Conservation (phyloP, 2,888 invertebrate genomes). For the Aproaerema taeniolella region DNA sequence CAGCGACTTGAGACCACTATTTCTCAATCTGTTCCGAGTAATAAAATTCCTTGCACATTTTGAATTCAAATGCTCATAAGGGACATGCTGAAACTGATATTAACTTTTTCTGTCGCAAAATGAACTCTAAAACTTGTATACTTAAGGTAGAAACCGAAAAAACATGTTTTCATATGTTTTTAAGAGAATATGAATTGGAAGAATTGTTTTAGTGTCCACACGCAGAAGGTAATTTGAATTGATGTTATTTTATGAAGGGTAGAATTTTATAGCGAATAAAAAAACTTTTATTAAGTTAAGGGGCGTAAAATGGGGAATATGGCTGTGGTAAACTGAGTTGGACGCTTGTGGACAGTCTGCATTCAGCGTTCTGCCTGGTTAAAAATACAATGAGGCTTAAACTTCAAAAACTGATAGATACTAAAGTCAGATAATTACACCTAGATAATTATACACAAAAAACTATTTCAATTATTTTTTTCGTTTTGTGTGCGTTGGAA, state of each 20-base stretch:
- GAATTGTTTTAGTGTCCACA: slow-evolving; percentile 3
- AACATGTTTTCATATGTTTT: slow-evolving; percentile 19
- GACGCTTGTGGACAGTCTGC: no score
- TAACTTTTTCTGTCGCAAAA: neutral
- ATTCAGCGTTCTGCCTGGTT: no score
- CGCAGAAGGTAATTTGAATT: neutral
- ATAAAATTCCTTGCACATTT: slow-evolving; percentile 43
- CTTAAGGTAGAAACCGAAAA: neutral
- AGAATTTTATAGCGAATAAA: no score
- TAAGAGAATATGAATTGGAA: slow-evolving; percentile 12
- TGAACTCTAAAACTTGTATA: neutral
- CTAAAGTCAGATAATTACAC: no score
- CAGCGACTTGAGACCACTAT: slow-evolving; percentile 23
- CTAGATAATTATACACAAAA: no score
- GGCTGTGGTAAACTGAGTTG: no score
- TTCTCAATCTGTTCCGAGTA: slow-evolving; percentile 49
- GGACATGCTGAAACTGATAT: slow-evolving; percentile 23
- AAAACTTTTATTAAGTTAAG: no score
- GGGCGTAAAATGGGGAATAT: no score
- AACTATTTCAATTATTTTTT: no score
- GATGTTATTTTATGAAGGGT: neutral
- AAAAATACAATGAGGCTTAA: no score
- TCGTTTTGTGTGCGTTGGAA: no score
- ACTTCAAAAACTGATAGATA: no score
- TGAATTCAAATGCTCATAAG: slow-evolving; percentile 43